Percentiles rank a stretch among this genome's conserved stretches.
Evolutionary conservation across 2,113 vertebrate species (phyloP).

Genomic region (Seriola aureovittata): DNA sequence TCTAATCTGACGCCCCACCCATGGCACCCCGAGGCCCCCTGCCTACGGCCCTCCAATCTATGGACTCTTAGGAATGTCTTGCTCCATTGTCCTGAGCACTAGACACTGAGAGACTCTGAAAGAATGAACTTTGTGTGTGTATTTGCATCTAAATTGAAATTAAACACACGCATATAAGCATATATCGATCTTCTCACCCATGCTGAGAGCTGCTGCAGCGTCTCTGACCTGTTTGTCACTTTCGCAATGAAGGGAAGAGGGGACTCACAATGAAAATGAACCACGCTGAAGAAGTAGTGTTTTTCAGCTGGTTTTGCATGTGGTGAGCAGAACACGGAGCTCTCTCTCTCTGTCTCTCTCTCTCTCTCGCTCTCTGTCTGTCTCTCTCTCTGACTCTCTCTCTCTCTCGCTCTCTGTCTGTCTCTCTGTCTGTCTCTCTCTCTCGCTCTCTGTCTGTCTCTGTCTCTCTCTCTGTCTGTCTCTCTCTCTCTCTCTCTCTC

Average conservation of each 20-base stretch:
- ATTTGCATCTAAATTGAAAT: slow-evolving; percentile 57
- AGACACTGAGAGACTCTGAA: slow-evolving; percentile 3
- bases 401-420: not conserved
- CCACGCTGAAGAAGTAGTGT: not conserved
- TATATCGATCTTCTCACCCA: slow-evolving; percentile 2
- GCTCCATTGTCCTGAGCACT: slow-evolving; percentile 36
- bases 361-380: not conserved
- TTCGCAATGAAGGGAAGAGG: not conserved
- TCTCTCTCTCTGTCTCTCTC: not conserved
- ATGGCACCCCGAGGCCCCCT: slow-evolving; percentile 37
- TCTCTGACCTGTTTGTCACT: slow-evolving; percentile 18
- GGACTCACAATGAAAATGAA: slow-evolving; percentile 12
- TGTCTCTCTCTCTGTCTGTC: too few species aligned
- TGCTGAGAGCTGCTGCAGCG: slow-evolving; percentile 13
- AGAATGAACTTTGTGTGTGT: not conserved
- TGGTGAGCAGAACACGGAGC: not conserved
- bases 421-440: too few species aligned
- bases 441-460: not conserved
- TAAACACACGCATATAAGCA: slow-evolving; percentile 26
- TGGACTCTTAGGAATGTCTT: slow-evolving; percentile 68
- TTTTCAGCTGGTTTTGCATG: slow-evolving; percentile 2
- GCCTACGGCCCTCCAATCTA: slow-evolving; percentile 36
- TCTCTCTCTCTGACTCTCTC: not conserved
- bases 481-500: too few species aligned
- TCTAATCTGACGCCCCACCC: slow-evolving; percentile 74